Conservation (phyloP, 2,113 vertebrate species). For the Tretioscincus oriximinensis region DNA sequence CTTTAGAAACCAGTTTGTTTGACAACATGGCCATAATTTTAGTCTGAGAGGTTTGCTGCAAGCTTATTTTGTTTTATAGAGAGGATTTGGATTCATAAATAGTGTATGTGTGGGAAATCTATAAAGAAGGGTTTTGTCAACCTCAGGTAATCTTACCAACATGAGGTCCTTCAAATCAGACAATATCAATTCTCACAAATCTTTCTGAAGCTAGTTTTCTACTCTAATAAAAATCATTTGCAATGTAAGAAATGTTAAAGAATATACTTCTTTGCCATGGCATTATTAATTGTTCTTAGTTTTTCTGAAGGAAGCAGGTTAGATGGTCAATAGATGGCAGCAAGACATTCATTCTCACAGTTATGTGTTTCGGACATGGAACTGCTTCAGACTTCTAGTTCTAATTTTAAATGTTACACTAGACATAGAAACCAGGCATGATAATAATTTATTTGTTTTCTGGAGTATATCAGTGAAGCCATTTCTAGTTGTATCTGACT, state of each 20-base stretch:
- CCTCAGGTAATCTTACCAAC: constrained; percentile 44
- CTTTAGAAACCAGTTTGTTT: constrained; percentile 44
- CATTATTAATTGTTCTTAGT: constrained; percentile 59
- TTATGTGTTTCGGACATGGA: constrained; percentile 41
- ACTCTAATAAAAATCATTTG: constrained; percentile 32
- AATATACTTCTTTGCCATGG: constrained; percentile 23
- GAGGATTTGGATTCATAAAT: constrained; percentile 43
- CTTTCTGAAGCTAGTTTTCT: constrained; percentile 36
- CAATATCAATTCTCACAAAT: constrained; percentile 40
- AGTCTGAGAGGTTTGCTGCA: constrained; percentile 36
- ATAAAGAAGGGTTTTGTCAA: constrained; percentile 63
- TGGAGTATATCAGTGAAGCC: constrained; percentile 3
- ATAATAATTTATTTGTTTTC: background rate
- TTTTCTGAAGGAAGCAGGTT: constrained; percentile 57
- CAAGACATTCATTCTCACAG: constrained; percentile 70
- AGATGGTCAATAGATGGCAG: constrained; percentile 74
- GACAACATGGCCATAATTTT: constrained; percentile 59
- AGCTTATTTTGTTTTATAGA: constrained; percentile 62
- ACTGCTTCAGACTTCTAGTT: background rate
- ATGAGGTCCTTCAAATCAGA: constrained; percentile 64
- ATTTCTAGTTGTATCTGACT: background rate
- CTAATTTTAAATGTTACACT: constrained; percentile 24
- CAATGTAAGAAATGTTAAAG: constrained; percentile 19
- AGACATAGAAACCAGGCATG: background rate
- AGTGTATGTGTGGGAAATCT: constrained; percentile 48